Evolutionary conservation across 2,888 invertebrate species (phyloP), one percentile per base, ranked within the genome.

Genomic region (Drepanosiphum platanoidis): DNA sequence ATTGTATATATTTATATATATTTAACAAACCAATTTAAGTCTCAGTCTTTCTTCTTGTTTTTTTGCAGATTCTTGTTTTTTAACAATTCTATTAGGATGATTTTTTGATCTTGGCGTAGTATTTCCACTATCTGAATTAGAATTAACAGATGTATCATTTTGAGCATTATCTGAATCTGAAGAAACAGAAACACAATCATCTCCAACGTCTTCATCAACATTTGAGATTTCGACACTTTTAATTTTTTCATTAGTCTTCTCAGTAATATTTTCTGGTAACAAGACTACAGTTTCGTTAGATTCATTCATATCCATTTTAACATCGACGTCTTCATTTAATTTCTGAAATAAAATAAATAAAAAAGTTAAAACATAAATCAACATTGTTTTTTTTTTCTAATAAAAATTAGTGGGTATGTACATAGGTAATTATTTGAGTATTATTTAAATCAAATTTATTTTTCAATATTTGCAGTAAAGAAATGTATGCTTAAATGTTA

Each of bases 41-140:
- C 71, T 84, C 22, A 46, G 27, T 39, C 81, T 80, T 82, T 86
- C 87, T 79, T 86, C 61, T 46, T 80, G 64, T 80, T 80, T 86
- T 80, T 86, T 78, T 75, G 77, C 75, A n/a, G 84, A 84, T 64
- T 83, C 74, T 34, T 32, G 72, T 66, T 64, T 72, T 64, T 74
- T 83, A 3, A 58, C 5, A 32, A 30, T 27, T 52, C 34, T 27
- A 58, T 74, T 80, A 3, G 72, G 22, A 15, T 46, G 36, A 9
- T 80, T 81, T 18, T 75, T 75, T 18, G 70, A 46, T 30, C 39
- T 18, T 58, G 75, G 68, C 34, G 81, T 74, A 52, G 27, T 81
- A 42, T 52, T 46, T 13, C 15, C 58, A 68, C 15, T 61, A 42
- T 52, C 68, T n/a, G 74, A 64, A 61, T 58, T 86, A 36, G 68